Percentiles rank a stretch among this genome's conserved stretches.
These are phyloP conservation scores for Amblyopsis hoosieri DNA, from an alignment of 2,797 vertebrate genomes.

Conservation along the genomic window DNA sequence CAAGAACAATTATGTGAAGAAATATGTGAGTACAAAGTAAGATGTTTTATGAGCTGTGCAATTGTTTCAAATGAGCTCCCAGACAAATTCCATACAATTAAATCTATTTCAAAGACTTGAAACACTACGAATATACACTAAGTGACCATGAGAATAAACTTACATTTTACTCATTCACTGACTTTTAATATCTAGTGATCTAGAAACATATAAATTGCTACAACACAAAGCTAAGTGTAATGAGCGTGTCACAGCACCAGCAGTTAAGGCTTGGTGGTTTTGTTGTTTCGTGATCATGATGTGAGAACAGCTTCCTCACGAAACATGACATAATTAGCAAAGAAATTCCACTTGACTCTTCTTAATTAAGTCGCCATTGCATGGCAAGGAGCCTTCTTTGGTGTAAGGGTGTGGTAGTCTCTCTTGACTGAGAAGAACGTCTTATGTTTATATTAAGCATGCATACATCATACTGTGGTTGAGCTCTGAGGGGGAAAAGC, in stretches of 20 bases:
- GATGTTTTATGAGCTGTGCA: constrained; percentile 54
- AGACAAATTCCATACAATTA: constrained; percentile 55
- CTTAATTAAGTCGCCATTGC: constrained; percentile 43
- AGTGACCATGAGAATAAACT: constrained; percentile 19
- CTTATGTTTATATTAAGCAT: constrained; percentile 43
- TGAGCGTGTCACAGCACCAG: constrained; percentile 23
- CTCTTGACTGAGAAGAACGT: constrained; percentile 15
- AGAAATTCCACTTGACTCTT: constrained; percentile 34
- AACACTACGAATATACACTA: constrained; percentile 35
- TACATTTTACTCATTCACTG: constrained; percentile 27
- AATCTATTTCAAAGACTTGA: constrained; percentile 49
- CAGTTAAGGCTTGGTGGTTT: constrained; percentile 41
- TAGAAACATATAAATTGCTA: constrained; percentile 33
- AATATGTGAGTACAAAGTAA: constrained; percentile 46
- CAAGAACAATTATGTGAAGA: constrained; percentile 7
- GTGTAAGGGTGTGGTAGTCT: constrained; percentile 49
- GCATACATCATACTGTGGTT: constrained; percentile 39
- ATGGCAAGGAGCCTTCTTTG: constrained; percentile 35
- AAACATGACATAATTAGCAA: constrained; percentile 39
- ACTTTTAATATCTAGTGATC: constrained; percentile 36
- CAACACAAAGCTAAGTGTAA: constrained; percentile 35
- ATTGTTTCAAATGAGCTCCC: constrained; percentile 46
- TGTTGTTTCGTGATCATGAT: constrained; percentile 50
- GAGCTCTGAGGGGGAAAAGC: constrained; percentile 12
- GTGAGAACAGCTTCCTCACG: constrained; percentile 39